These are phyloP conservation scores for Planococcus citri DNA, from an alignment of 1,140 invertebrate species.

Conservation along the genomic window DNA sequence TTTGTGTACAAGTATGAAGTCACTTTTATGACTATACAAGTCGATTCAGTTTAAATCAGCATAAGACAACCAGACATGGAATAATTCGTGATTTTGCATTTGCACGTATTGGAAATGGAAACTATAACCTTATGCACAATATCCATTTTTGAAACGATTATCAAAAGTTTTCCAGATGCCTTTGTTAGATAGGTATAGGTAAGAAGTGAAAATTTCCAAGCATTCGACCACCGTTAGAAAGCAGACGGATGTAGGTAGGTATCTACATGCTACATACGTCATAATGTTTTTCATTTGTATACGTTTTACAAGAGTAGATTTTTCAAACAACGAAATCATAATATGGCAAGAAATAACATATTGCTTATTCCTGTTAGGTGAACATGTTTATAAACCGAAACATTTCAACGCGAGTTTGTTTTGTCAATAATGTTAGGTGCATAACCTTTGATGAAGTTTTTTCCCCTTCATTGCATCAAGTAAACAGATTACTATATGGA, in stretches of 20 bases:
- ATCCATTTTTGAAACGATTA: not conserved
- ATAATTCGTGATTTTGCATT: no score
- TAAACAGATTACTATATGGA: not conserved
- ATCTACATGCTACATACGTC: no score
- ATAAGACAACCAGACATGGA: no score
- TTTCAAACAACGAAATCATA: not conserved
- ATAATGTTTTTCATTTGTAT: not conserved
- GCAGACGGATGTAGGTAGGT: not conserved
- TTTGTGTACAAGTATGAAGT: no score
- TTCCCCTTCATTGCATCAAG: not conserved
- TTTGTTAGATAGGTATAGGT: no score
- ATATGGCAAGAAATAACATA: not conserved
- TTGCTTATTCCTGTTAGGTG: constrained; percentile 1
- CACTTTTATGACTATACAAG: no score
- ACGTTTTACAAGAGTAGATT: not conserved
- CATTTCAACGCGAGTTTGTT: not conserved
- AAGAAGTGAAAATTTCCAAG: not conserved
- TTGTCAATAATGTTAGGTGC: not conserved
- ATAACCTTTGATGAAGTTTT: not conserved
- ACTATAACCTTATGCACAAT: no score
- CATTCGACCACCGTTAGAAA: not conserved
- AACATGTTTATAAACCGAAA: not conserved
- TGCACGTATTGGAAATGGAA: no score
- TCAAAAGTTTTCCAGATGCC: no score
- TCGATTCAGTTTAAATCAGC: no score